A percentile compares a stretch with the other conserved stretches of the same genome.
These are phyloP conservation scores for Antedon bifida DNA, from an alignment of 35 echinoderm and acorn worm genomes.

Conservation along the genomic window DNA sequence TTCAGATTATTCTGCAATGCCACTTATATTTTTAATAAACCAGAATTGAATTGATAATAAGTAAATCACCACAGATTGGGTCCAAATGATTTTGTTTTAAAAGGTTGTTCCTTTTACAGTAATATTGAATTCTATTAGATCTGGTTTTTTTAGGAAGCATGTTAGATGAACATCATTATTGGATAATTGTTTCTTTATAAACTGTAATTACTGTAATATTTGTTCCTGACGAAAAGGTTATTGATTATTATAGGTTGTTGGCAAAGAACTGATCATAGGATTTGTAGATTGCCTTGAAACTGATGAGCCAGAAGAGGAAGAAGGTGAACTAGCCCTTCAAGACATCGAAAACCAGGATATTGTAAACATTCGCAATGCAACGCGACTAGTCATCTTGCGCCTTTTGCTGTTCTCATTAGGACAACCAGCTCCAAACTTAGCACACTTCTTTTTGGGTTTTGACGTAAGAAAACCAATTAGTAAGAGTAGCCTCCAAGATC, in stretches of 20 bases:
- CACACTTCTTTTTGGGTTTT: constrained; percentile 69
- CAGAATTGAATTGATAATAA: no score
- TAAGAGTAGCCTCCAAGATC: constrained; percentile 82
- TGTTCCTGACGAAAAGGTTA: no score
- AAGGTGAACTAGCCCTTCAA: constrained; percentile 3
- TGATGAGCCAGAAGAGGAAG: constrained; percentile 40
- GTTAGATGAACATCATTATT: no score
- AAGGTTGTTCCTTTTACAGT: no score
- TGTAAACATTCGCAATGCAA: constrained; percentile 28
- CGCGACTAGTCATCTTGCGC: constrained; percentile 41
- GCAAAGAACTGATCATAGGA: constrained; percentile 44
- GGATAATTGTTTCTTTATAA: no score
- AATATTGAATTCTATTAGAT: no score
- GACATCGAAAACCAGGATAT: constrained; percentile 6
- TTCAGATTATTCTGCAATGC: no score
- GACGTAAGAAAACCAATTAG: constrained; percentile 59
- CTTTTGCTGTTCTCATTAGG: constrained; percentile 56
- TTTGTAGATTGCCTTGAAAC: constrained; percentile 89
- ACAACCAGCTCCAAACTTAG: constrained; percentile 72
- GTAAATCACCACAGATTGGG: no score
- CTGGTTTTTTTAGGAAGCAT: no score
- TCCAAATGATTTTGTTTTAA: no score
- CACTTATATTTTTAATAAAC: no score
- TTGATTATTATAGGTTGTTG: constrained; percentile 27
- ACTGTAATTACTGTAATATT: no score